These are phyloP conservation scores for Mamestra brassicae DNA, from an alignment of 2,888 invertebrate genomes.

Conservation along the genomic window DNA sequence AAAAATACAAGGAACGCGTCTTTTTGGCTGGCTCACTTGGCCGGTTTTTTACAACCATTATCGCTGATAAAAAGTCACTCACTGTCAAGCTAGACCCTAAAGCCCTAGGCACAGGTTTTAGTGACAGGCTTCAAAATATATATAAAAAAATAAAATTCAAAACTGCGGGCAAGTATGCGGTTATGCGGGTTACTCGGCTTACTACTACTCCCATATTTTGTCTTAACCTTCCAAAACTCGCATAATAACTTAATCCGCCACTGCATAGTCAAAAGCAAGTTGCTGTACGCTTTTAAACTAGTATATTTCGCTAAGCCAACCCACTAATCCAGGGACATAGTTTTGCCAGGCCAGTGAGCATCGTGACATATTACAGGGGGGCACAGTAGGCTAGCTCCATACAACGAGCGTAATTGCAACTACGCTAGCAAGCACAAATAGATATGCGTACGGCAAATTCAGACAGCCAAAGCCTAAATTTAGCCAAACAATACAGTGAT, in stretches of 20 bases:
- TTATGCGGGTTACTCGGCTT: neutral
- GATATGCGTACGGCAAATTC: too few species aligned
- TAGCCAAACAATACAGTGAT: too few species aligned
- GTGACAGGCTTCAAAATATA: too few species aligned
- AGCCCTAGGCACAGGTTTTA: too few species aligned
- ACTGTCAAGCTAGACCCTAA: too few species aligned
- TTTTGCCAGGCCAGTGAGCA: slow-evolving; percentile 66
- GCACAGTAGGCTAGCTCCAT: slow-evolving; percentile 9
- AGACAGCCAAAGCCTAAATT: too few species aligned
- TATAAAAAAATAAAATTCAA: neutral
- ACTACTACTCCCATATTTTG: neutral
- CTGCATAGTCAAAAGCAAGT: slow-evolving; percentile 48
- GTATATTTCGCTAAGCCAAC: slow-evolving; percentile 51
- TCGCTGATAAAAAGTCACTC: too few species aligned
- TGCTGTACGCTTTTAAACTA: slow-evolving; percentile 48
- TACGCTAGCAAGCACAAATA: neutral
- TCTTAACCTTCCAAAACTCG: slow-evolving; percentile 31
- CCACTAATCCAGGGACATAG: slow-evolving; percentile 62
- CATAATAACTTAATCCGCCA: slow-evolving; percentile 39
- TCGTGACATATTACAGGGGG: neutral
- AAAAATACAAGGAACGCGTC: too few species aligned
- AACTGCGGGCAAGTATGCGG: neutral
- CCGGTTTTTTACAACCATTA: too few species aligned
- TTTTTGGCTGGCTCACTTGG: too few species aligned
- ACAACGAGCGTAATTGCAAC: neutral